Evolutionary conservation across 2,797 vertebrate species (phyloP), one percentile per base, ranked within the genome.

Genomic region (Sebastes matsubarae): DNA sequence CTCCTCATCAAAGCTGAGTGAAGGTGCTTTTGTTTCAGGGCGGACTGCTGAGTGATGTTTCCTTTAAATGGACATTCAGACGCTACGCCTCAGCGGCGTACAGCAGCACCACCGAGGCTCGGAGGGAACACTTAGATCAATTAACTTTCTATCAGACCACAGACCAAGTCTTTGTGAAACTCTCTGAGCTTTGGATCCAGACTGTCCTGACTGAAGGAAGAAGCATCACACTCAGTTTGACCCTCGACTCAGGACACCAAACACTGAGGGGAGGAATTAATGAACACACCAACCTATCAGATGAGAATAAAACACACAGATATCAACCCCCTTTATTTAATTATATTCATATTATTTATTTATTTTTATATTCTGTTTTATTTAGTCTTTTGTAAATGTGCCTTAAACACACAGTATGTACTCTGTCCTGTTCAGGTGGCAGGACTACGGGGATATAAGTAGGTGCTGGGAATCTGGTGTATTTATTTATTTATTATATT

Each of bases 1-100:
- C 57, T 80, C 60, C 42, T 87, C 76, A 77, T 88, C 80, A 75
- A 72, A 81, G 60, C 42, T 61, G 64, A 77, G 54, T 24, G 72
- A 64, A 73, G 75, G 70, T 29, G 83, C 67, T 82, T 79, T 83
- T 61, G 38, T 80, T 72, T 79, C 14, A 65, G 55, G 20, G 4
- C 9, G 2, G 16, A 50, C 63, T 0, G 34, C n/a, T 60, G 72
- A 87, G 36, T 71, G 69, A 38, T 52, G 65, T 63, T 50, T 75
- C 38, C 38, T 75, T 87, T 79, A 9, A 42, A 4, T 11, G 58
- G 32, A n/a, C 59, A 59, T 81, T 86, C 64, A 80, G 78, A 86
- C 1, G 2, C 22, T 6, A 6, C 1, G 68, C 54, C n/a, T 77
- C 59, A 60, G 70, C 25, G 16, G 34, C 10, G 2, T 2, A 3